Percentiles rank a stretch among this genome's conserved stretches.
Conservation (phyloP, 2,888 invertebrate species). For the Amphimallon solstitiale region DNA sequence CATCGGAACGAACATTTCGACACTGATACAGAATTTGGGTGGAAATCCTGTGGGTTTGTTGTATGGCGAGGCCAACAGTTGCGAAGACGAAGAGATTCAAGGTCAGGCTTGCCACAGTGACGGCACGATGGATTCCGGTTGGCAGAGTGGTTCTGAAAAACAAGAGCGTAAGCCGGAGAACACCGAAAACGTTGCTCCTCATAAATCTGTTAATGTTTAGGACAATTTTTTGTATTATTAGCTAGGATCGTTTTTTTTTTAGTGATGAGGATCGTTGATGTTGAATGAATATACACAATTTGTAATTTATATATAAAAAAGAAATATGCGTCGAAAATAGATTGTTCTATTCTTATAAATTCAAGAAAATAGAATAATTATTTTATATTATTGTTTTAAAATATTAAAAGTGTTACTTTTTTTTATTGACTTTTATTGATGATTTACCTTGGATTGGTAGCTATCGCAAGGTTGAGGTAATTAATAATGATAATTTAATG, state of each 20-base stretch:
- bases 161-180: conserved; percentile 60
- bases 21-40: conserved; percentile 64
- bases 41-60: conserved; percentile 62
- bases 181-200: conserved; percentile 46
- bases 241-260: conserved; percentile 17
- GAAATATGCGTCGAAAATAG: conserved; percentile 37
- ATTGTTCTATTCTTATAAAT: conserved; percentile 41
- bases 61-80: conserved; percentile 60
- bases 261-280: conserved; percentile 33
- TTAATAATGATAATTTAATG: too few relatives aligned
- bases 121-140: conserved; percentile 73
- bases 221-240: conserved; percentile 18
- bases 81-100: conserved; percentile 59
- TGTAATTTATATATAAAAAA: conserved; percentile 37
- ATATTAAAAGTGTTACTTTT: conserved; percentile 39
- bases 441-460: too few relatives aligned
- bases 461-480: too few relatives aligned
- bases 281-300: conserved; percentile 26
- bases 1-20: conserved; percentile 64
- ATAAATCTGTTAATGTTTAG: conserved; percentile 58
- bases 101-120: conserved; percentile 61
- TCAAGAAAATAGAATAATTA: conserved; percentile 37
- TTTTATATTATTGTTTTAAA: conserved; percentile 40
- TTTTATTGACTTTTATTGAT: not conserved
- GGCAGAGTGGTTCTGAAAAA: conserved; percentile 76